Evolutionary conservation across 2,113 vertebrate species (phyloP), one percentile per base, ranked within the genome.

Genomic region (Neodon shergylaensis): DNA sequence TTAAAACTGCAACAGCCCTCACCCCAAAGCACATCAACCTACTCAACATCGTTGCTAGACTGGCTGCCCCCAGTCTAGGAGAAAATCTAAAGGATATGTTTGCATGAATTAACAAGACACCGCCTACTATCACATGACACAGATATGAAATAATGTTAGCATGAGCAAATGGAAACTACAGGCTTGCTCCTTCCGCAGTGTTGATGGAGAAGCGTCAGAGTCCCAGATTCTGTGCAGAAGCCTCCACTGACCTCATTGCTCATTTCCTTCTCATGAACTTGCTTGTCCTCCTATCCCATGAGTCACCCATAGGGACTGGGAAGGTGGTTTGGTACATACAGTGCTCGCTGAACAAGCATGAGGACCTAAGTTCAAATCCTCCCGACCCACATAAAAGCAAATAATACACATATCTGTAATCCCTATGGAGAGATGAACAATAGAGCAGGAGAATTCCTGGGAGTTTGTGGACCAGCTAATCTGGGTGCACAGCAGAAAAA

Each of bases 31-130:
- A 92, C 39, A 86, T 79, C 42, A 79, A 73, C 58, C 26, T 84
- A 72, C 33, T 90, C 91, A 93, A 12, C 28, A 78, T 92, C 54
- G 61, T 81, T 22, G 24, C 33, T 11, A 72, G 63, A 81, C 26
- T 68, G 19, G 28, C 4, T n/a, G 81, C 44, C 22, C 33, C 22
- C 52, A 58, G 92, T 73, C 17, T 33, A 61, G 63, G 66, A 95
- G 88, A 92, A 88, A 88, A 74, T 31, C n/a, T 82, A 77, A 95
- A 94, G 36, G n/a, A 39, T 78, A 91, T 52, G 89, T 97, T 93
- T 92, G 39, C 73, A 88, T 28, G 16, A 81, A 92, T 94, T 84
- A 90, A 81, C 42, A 63, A 92, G 96, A 49, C 12, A 94, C 65
- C 94, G 82, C 82, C 61, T 42, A 88, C 73, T 10, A 82, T 47